Evolutionary conservation across 2,797 vertebrate genomes (phyloP), one percentile per base, ranked within the genome.

Genomic region (Cichlasoma orientale): DNA sequence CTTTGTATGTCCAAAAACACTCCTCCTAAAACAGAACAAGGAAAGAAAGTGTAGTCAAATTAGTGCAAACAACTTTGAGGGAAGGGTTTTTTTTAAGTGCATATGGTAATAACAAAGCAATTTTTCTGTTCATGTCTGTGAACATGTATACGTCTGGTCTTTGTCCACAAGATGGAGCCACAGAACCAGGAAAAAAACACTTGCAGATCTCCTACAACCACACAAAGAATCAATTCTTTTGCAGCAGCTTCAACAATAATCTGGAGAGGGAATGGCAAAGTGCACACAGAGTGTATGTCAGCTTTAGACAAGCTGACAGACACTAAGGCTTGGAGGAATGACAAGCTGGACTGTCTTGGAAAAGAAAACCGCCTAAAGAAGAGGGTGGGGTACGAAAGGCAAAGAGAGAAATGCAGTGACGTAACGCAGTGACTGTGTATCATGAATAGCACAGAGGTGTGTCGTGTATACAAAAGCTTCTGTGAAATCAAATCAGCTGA

Each of bases 181-280:
- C 57, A 83, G 29, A 33, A 80, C 29, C 11, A 53, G 18, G 31
- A 38, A 29, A 38, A 10, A 6, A 29, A 13, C 18, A 3, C 57
- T 19, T 19, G 33, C 19, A 57, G 12, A 29, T 56, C 55, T 50
- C 57, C 31, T 54, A 56, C n/a, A 68, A 54, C 21, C 38, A 73
- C 78, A 92, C 84, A 90, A 88, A 91, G 84, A 71, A 58, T 87
- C 69, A 72, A 83, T 91, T 90, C 87, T 92, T 87, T 76, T 63
- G 53, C 31, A 75, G 52, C 3, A 25, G 56, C 83, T 82, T 72
- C 69, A 78, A 44, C 84, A 71, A 72, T 82, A 58, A 71, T 78
- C 33, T 56, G 53, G 44, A 70, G 44, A 7, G 72, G 57, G 76
- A 61, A n/a, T 1, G 31, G 36, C 41, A 63, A 11, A 72, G 53